Percentiles rank a stretch among this genome's conserved stretches.
Evolutionary conservation across 2,797 vertebrate genomes (phyloP).

Genomic region (Siniperca undulata): DNA sequence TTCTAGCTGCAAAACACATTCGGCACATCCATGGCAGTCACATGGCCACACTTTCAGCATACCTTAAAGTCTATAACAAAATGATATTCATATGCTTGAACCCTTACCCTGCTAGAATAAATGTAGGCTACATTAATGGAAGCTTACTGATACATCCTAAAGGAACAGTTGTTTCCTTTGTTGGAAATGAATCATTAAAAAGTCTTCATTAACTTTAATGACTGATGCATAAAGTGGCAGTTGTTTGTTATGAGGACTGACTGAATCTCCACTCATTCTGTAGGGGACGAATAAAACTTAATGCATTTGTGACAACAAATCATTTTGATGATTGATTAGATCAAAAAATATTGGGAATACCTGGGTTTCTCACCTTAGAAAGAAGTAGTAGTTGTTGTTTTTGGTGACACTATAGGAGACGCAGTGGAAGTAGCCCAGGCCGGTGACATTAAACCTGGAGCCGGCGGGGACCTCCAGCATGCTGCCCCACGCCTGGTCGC

Average conservation of each 20-base stretch:
- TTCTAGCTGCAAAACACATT: slow-evolving; percentile 4
- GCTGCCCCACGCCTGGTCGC: slow-evolving; percentile 91
- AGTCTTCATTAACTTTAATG: neutral
- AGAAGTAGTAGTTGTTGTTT: slow-evolving; percentile 91
- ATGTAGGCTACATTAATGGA: neutral
- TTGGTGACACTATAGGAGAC: slow-evolving; percentile 89
- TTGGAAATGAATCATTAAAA: neutral
- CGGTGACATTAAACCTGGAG: slow-evolving; percentile 89
- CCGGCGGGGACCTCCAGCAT: slow-evolving; percentile 91
- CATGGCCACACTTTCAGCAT: neutral
- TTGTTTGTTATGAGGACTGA: neutral
- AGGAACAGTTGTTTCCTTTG: neutral
- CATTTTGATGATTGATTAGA: neutral
- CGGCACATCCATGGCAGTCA: neutral
- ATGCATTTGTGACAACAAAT: no score
- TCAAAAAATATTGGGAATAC: neutral
- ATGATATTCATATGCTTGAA: neutral
- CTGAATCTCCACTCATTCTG: neutral
- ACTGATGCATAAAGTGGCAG: neutral
- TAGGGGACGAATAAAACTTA: neutral
- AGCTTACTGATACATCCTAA: neutral
- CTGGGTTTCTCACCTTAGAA: slow-evolving; percentile 84
- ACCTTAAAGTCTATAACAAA: neutral
- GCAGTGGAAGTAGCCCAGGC: slow-evolving; percentile 89
- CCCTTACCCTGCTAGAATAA: neutral